These are phyloP conservation scores for Drosophila mercatorum DNA, from an alignment of 2,888 invertebrate species.

Conservation along the genomic window DNA sequence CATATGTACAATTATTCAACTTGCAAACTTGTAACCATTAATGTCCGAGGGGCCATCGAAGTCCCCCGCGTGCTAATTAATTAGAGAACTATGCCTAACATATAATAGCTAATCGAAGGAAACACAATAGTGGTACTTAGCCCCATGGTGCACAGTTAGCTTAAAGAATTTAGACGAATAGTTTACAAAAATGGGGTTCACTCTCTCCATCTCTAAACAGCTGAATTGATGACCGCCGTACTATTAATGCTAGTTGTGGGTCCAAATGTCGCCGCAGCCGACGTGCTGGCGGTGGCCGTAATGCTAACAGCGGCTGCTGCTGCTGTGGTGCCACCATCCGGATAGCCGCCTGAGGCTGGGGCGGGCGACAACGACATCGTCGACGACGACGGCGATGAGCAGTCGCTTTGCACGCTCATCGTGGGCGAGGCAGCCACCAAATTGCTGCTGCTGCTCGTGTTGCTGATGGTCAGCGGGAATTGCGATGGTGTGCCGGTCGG, in stretches of 20 bases:
- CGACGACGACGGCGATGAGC: conserved; percentile 81
- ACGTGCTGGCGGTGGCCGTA: conserved; percentile 80
- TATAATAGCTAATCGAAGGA: conserved; percentile 56
- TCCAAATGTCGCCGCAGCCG: conserved; percentile 78
- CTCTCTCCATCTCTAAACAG: conserved; percentile 67
- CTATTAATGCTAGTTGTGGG: conserved; percentile 69
- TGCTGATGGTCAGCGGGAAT: conserved; percentile 70
- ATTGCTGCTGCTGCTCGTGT: conserved; percentile 68
- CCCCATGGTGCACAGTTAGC: conserved; percentile 57
- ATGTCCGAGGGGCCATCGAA: conserved; percentile 23
- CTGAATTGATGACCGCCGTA: conserved; percentile 82
- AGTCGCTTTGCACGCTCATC: conserved; percentile 82
- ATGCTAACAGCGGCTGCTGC: conserved; percentile 76
- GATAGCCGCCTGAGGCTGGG: conserved; percentile 72
- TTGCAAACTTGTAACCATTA: conserved; percentile 56
- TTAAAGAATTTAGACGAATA: conserved; percentile 42
- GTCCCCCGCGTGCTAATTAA: conserved; percentile 30
- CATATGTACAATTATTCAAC: conserved; percentile 68
- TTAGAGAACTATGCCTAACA: conserved; percentile 35
- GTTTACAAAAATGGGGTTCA: conserved; percentile 32
- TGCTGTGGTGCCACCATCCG: conserved; percentile 64
- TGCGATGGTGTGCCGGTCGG: conserved; percentile 74
- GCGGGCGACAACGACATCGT: conserved; percentile 82
- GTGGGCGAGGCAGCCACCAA: conserved; percentile 79
- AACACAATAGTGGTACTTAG: conserved; percentile 65